Conservation (phyloP, 2,797 vertebrate species). For the Lophura swinhoii region DNA sequence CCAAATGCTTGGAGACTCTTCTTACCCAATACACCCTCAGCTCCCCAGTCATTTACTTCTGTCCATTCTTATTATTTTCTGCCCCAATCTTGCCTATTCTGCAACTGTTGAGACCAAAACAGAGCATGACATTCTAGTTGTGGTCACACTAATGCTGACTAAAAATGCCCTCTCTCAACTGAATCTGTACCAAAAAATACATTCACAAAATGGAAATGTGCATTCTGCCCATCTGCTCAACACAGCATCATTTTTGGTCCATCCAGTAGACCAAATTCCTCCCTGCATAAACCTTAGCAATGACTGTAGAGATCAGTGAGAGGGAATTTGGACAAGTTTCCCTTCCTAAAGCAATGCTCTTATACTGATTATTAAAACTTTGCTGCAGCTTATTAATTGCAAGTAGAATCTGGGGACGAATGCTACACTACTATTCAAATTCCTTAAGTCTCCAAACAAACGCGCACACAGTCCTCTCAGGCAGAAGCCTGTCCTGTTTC, state of each 20-base stretch:
- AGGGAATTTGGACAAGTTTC: constrained; percentile 29
- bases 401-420: neutral
- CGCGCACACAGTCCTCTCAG: neutral
- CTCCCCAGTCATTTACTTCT: neutral
- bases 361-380: constrained; percentile 38
- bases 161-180: constrained; percentile 42
- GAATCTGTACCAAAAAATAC: constrained; percentile 31
- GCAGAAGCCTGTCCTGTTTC: neutral
- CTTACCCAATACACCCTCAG: neutral
- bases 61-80: neutral
- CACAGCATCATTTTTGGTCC: neutral
- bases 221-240: neutral
- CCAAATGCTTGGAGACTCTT: neutral
- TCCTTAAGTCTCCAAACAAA: neutral
- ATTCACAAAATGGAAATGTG: constrained; percentile 12
- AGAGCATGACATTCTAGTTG: neutral
- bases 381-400: constrained; percentile 29
- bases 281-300: constrained; percentile 43
- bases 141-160: neutral
- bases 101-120: neutral
- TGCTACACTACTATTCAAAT: neutral
- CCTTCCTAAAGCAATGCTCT: constrained; percentile 13
- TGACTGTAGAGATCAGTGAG: constrained; percentile 21
- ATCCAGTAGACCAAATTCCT: constrained; percentile 38
- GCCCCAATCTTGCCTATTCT: neutral